Conservation (phyloP, 2,797 vertebrate genomes). For the Neosalanx taihuensis region DNA sequence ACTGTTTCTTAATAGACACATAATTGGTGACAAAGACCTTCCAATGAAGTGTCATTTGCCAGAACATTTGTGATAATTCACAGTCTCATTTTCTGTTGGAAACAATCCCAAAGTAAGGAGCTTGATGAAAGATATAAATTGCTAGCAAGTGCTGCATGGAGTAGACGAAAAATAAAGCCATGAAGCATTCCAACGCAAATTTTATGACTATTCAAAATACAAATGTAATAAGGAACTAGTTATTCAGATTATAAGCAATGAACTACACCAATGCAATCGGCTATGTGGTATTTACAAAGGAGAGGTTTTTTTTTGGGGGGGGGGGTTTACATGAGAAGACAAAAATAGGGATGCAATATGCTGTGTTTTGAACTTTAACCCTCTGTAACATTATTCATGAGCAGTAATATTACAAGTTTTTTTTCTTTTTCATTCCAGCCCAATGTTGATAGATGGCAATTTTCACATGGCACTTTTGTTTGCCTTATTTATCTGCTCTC, state of each 20-base stretch:
- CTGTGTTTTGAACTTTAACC: slow-evolving; percentile 61
- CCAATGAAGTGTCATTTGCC: slow-evolving; percentile 88
- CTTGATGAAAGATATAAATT: slow-evolving; percentile 63
- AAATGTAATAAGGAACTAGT: not conserved
- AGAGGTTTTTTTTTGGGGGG: slow-evolving; percentile 20
- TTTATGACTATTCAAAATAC: slow-evolving; percentile 16
- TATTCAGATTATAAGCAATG: slow-evolving; percentile 15
- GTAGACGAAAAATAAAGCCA: slow-evolving; percentile 52
- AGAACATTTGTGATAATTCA: slow-evolving; percentile 81
- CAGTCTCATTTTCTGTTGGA: slow-evolving; percentile 79
- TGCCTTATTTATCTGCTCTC: slow-evolving; percentile 64
- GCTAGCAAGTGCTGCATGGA: slow-evolving; percentile 52
- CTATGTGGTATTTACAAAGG: not conserved
- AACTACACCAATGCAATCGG: slow-evolving; percentile 56
- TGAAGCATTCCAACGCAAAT: slow-evolving; percentile 42
- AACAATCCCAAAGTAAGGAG: slow-evolving; percentile 68
- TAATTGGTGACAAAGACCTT: slow-evolving; percentile 99
- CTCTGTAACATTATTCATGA: slow-evolving; percentile 67
- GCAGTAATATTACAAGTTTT: slow-evolving; percentile 64
- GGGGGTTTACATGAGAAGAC: slow-evolving; percentile 38
- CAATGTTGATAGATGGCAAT: slow-evolving; percentile 66
- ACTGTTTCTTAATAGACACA: slow-evolving; percentile 98
- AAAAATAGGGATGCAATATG: slow-evolving; percentile 57
- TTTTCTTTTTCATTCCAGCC: slow-evolving; percentile 62
- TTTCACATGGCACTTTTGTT: slow-evolving; percentile 68